Evolutionary conservation across 2,797 vertebrate genomes (phyloP).

Genomic region (Setipinna tenuifilis): DNA sequence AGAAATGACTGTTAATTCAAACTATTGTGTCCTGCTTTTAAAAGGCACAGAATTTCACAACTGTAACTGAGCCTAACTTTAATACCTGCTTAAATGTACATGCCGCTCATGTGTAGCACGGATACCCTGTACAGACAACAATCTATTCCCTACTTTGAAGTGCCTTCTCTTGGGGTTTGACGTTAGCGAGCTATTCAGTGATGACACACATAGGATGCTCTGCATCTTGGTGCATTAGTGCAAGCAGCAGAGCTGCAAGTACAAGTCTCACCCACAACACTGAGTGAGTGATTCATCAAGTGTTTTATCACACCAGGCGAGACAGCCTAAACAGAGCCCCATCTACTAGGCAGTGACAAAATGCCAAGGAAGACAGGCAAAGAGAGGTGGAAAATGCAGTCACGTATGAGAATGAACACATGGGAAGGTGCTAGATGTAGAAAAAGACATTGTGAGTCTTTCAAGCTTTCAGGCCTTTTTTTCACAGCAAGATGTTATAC

Average conservation of each 20-base stretch:
- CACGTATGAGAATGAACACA: not conserved
- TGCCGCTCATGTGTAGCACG: not conserved
- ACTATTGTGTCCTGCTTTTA: too few species aligned
- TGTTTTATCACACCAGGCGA: not conserved
- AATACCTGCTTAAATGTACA: not conserved
- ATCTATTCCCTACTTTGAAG: not conserved
- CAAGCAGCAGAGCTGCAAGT: not conserved
- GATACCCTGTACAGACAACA: not conserved
- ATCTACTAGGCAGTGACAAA: not conserved
- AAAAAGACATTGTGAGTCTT: too few species aligned
- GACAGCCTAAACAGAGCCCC: not conserved
- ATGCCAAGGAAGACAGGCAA: not conserved
- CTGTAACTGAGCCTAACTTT: too few species aligned
- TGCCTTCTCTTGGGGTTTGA: not conserved
- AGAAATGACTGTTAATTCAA: too few species aligned
- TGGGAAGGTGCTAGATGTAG: too few species aligned
- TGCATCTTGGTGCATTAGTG: not conserved
- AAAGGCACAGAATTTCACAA: too few species aligned
- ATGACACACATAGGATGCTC: conserved; percentile 14
- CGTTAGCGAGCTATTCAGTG: not conserved
- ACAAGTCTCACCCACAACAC: not conserved
- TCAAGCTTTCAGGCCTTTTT: too few species aligned
- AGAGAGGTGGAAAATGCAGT: conserved; percentile 4
- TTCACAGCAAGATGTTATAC: too few species aligned
- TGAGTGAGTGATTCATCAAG: not conserved